Evolutionary conservation across 2,888 invertebrate species (phyloP).

Genomic region (Eustalomyia histrio): DNA sequence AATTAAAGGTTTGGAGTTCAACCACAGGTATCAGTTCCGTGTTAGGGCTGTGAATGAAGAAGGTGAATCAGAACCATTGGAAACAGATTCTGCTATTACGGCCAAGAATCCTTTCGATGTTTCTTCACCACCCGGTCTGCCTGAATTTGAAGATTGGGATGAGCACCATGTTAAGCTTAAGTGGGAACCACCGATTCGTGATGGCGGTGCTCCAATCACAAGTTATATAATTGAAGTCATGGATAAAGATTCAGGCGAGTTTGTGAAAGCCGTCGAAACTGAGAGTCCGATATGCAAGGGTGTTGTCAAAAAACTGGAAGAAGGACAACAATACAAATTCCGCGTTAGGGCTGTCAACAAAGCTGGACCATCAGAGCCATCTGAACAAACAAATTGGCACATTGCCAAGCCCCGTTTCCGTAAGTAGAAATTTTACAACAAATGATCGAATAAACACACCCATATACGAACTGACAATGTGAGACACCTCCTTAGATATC

Average conservation of each 20-base stretch:
- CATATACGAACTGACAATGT: no score
- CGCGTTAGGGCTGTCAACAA: conserved; percentile 96
- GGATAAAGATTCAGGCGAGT: conserved; percentile 91
- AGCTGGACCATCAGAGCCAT: conserved; percentile 95
- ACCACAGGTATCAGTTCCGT: conserved; percentile 98
- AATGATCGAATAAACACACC: no score
- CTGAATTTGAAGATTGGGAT: conserved; percentile 94
- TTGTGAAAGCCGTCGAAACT: conserved; percentile 91
- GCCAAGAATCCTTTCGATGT: conserved; percentile 99
- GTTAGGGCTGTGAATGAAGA: conserved; percentile 98
- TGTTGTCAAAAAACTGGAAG: conserved; percentile 92
- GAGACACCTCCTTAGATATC: no score
- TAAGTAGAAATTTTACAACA: conserved; percentile 80
- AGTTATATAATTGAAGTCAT: conserved; percentile 95
- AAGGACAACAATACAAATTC: conserved; percentile 98
- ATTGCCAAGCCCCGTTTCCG: conserved; percentile 92
- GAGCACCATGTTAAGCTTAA: conserved; percentile 94
- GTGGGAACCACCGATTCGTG: conserved; percentile 93
- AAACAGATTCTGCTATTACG: conserved; percentile 91
- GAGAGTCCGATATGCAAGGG: conserved; percentile 91
- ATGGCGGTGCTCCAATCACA: conserved; percentile 96
- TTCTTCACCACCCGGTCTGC: conserved; percentile 92
- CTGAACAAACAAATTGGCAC: conserved; percentile 94
- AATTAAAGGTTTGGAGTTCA: conserved; percentile 92
- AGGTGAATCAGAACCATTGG: conserved; percentile 97